Evolutionary conservation across 2,797 vertebrate genomes (phyloP), one percentile per base, ranked within the genome.

Genomic region (Hozukius guyotensis): DNA sequence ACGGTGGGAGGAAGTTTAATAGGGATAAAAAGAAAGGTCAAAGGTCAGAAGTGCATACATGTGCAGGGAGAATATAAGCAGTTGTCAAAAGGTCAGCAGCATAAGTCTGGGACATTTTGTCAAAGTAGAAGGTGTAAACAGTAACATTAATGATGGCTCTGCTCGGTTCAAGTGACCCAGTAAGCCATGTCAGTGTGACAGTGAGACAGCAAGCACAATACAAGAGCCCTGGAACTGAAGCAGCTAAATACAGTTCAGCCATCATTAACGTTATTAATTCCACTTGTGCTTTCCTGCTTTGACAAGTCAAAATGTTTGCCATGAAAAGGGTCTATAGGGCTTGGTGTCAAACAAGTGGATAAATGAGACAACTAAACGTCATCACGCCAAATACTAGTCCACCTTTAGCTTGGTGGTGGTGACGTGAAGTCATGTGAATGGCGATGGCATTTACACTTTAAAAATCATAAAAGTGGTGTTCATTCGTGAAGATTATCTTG

Each of bases 11-110:
- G 84, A 90, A 79, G 60, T 75, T 64, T 65, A 73, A 62, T 57
- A 56, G 22, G 81, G 79, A 90, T 89, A 77, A 90, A 93, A 92
- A 85, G 52, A 65, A 59, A 80, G 78, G 84, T 90, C 61, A 82
- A 60, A 82, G 82, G 86, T 88, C 85, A 83, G 46, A 42, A 49
- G 75, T 76, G 70, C 87, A 42, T 42, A 14, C 13, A 80, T 85
- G 77, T 89, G 84, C 79, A 42, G 59, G 71, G 78, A 71, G 80
- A 80, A 57, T 65, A 75, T 63, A 55, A 83, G 81, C 75, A 31
- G n/a, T 22, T 29, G 38, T 75, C 57, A 27, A 34, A 63, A 74
- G 52, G 46, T 72, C 76, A 61, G 66, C 59, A 61, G 66, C 59
- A 13, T n/a, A 14, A 8, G 68, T 64, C 36, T 77, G 36, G 25